phyloP scores from a whole-genome alignment of 2,113 vertebrate genomes.

The Macquaria ambigua region DNA sequence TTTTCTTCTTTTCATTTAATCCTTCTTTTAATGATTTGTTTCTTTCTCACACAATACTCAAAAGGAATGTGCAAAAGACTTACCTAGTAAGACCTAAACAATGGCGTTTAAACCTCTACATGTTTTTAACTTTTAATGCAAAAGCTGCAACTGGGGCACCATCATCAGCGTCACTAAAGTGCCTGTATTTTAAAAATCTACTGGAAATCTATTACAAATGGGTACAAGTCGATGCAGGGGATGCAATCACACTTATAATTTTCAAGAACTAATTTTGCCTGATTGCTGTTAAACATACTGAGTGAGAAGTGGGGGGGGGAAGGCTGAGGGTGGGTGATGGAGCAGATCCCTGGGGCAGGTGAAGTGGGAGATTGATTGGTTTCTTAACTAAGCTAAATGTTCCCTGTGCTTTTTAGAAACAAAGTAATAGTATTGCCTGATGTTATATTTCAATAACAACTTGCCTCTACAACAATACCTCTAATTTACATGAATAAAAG shows the following conservation, averaged over 20 bases:
- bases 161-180: slow-evolving; percentile 1
- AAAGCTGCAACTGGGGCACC: neutral
- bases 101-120: neutral
- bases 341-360: slow-evolving; percentile 42
- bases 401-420: slow-evolving; percentile 4
- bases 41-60: neutral
- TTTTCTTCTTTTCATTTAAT: slow-evolving; percentile 1
- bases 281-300: slow-evolving; percentile 53
- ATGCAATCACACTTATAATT: slow-evolving; percentile 42
- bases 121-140: neutral
- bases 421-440: neutral
- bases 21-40: neutral
- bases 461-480: neutral
- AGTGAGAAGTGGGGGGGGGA: slow-evolving; percentile 23
- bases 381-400: slow-evolving; percentile 36
- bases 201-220: slow-evolving; percentile 20
- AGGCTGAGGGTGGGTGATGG: slow-evolving; percentile 38
- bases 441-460: slow-evolving; percentile 4
- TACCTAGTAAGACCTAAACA: neutral
- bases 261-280: slow-evolving; percentile 38
- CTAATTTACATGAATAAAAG: slow-evolving; percentile 10
- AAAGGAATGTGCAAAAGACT: too few species aligned
- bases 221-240: neutral
- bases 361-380: slow-evolving; percentile 51
- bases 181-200: neutral